phyloP scores from a whole-genome alignment of 2,888 invertebrate genomes.

The Lasioglossum lativentre region DNA sequence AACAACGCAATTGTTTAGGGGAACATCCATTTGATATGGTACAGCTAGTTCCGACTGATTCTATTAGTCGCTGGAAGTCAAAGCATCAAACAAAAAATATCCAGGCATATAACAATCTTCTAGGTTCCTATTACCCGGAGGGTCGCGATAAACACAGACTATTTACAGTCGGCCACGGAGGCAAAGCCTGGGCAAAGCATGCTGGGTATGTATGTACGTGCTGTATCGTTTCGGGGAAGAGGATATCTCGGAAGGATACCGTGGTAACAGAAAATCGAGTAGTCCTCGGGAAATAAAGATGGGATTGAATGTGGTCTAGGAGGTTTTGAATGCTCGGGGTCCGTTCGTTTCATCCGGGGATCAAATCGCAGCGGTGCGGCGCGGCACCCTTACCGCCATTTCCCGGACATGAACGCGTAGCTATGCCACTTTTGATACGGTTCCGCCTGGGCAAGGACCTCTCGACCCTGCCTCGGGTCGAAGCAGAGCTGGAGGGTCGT shows the following conservation, averaged over 20 bases:
- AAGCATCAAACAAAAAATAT: background rate
- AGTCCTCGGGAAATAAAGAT: slow-evolving; percentile 12
- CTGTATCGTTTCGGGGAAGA: background rate
- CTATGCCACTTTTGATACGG: slow-evolving; percentile 76
- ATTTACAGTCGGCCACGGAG: background rate
- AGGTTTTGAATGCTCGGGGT: slow-evolving; percentile 34
- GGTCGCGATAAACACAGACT: background rate
- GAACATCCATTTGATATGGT: no score
- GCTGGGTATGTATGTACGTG: background rate
- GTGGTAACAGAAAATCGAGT: slow-evolving; percentile 1
- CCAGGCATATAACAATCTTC: background rate
- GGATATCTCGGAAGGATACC: background rate
- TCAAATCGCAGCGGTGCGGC: slow-evolving; percentile 40
- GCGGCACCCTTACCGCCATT: slow-evolving; percentile 47
- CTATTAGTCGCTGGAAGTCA: background rate
- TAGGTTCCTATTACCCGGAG: background rate
- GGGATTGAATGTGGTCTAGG: slow-evolving; percentile 13
- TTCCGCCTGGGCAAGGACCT: slow-evolving; percentile 75
- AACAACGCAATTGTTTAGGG: background rate
- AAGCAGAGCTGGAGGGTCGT: slow-evolving; percentile 60
- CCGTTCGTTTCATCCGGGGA: slow-evolving; percentile 31
- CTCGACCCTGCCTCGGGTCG: slow-evolving; percentile 74
- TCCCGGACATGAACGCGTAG: slow-evolving; percentile 53
- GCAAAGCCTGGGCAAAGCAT: background rate
- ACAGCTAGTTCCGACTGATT: background rate